Evolutionary conservation across 2,888 invertebrate species (phyloP).

Genomic region (Ophraella communa): DNA sequence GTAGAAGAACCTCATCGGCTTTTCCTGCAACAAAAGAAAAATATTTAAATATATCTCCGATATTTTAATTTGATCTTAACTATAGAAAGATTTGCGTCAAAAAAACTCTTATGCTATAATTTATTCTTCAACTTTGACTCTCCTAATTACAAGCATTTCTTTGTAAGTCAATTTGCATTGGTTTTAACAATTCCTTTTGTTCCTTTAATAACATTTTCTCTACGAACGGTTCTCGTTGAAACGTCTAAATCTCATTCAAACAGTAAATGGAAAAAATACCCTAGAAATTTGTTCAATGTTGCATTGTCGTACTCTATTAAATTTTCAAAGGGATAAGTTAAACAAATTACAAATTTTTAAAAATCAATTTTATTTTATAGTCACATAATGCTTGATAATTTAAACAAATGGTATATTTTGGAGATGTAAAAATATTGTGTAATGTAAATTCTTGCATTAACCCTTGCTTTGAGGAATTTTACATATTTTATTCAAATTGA

Average conservation of each 20-base stretch:
- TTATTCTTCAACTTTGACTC: background rate
- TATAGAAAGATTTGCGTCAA: background rate
- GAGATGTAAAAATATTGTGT: no score
- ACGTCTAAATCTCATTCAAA: constrained; percentile 14
- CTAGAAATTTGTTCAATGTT: constrained; percentile 10
- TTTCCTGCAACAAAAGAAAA: constrained; percentile 60
- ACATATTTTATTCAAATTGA: no score
- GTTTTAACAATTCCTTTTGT: constrained; percentile 28
- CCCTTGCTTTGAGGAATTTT: no score
- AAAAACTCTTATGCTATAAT: background rate
- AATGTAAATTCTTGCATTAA: no score
- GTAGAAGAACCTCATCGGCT: constrained; percentile 72
- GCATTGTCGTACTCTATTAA: background rate
- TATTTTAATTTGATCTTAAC: no score
- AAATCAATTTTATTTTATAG: no score
- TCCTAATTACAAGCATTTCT: constrained; percentile 13
- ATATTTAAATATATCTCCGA: background rate
- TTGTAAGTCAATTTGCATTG: constrained; percentile 24
- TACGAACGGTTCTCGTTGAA: constrained; percentile 15
- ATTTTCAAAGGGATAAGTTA: background rate
- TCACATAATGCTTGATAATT: no score
- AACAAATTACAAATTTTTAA: no score
- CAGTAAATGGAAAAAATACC: constrained; percentile 12
- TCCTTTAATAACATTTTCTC: constrained; percentile 28
- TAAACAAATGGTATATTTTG: no score